These are phyloP conservation scores for Drosophila imparisetae DNA, from an alignment of 2,888 invertebrate genomes.

Conservation along the genomic window DNA sequence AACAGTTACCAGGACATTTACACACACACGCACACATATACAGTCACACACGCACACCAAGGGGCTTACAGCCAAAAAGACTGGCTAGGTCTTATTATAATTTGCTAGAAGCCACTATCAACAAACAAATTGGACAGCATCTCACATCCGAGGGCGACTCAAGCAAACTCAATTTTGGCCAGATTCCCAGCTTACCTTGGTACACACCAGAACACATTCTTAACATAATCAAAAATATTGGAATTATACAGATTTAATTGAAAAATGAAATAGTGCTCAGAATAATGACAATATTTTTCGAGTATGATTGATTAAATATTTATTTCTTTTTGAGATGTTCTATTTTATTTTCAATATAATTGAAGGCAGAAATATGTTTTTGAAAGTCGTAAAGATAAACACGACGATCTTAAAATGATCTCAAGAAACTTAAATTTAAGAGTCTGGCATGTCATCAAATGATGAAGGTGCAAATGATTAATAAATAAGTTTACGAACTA, in stretches of 20 bases:
- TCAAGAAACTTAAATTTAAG: background rate
- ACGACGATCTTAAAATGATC: background rate
- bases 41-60: background rate
- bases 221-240: background rate
- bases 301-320: background rate
- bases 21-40: background rate
- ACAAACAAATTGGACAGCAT: constrained; percentile 39
- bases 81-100: constrained; percentile 53
- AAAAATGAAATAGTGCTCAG: background rate
- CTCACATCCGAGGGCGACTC: constrained; percentile 26
- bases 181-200: background rate
- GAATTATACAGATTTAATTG: background rate
- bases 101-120: constrained; percentile 42
- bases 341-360: background rate
- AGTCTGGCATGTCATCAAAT: background rate
- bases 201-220: background rate
- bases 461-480: background rate
- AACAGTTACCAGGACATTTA: constrained; percentile 12
- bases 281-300: background rate
- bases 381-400: background rate
- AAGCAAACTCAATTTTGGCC: background rate
- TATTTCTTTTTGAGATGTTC: background rate
- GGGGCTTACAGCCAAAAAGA: background rate
- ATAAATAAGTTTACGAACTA: background rate
- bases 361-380: background rate